Percentiles rank a stretch among this genome's conserved stretches.
Evolutionary conservation across 35 echinoderm and acorn worm species (phyloP).

Genomic region (Stichopus chloronotus): DNA sequence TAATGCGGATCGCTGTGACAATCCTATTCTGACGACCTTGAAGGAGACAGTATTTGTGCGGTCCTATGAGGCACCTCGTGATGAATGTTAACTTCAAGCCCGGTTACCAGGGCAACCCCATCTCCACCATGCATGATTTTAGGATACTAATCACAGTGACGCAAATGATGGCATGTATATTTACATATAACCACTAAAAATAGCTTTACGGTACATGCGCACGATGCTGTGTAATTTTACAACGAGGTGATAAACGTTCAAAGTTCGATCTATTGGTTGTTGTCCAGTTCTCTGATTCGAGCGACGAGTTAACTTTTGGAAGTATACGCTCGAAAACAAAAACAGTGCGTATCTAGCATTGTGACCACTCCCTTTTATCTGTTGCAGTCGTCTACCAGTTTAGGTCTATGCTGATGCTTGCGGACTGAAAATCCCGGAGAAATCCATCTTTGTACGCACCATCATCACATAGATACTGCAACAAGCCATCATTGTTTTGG

Average conservation of each 20-base stretch:
- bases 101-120: not conserved
- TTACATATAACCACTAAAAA: constrained; percentile 1
- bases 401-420: not conserved
- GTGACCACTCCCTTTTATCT: not conserved
- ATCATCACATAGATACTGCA: not conserved
- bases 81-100: not conserved
- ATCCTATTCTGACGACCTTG: too few relatives aligned
- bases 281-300: not conserved
- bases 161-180: not conserved
- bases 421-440: not conserved
- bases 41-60: not conserved
- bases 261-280: too few relatives aligned
- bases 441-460: not conserved
- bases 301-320: not conserved
- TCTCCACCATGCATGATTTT: not conserved
- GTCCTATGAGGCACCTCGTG: constrained; percentile 3
- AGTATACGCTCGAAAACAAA: too few relatives aligned
- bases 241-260: too few relatives aligned
- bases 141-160: constrained; percentile 1
- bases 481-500: not conserved
- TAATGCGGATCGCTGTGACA: too few relatives aligned
- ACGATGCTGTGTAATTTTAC: not conserved
- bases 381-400: not conserved
- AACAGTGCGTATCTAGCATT: not conserved
- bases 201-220: not conserved